Base-by-base conservation (phyloP, 53 echinoderm and acorn worm species). In the Hippasteria phrygiana region DNA sequence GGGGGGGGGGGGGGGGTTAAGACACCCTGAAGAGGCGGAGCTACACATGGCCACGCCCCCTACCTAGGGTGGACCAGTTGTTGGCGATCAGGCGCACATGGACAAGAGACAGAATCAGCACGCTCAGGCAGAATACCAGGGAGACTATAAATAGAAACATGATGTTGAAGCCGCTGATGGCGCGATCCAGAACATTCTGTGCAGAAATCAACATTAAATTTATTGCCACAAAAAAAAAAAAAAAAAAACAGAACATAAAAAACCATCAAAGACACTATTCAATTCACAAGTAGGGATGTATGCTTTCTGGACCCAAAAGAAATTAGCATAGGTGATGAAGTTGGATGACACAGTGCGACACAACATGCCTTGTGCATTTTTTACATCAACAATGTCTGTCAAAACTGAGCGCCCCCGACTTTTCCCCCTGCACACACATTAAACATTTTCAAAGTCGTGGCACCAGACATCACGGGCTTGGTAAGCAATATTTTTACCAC, bases 31-130 rank as follows among this genome's bases (percentile, higher is more conserved):
- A 65, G 85, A 85, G 85, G 85, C 85, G 85, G 85, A 85, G 85
- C 85, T 27, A 48, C 34, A 13, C 50, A 13, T 48, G 75, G 48
- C 75, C 75, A 75, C 50, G 35, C 51, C 53, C 39, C 90, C 73
- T 91, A 98, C 98, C 98, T 98, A 98, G 89, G 5, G 98, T 98
- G 28, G 98, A 93, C 87, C 93, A 92, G 74, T 98, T 98, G 59
- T 77, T 66, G 67, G 77, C 75, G 2, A 82, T 71, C 46, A 98
- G 90, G 26, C 95, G 91, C 36, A 82, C 70, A 65, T 98, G 98
- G 31, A 96, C 94, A 48, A 89, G 54, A 72, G 91, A 91, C 46
- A 98, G 87, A 24, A 95, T 87, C 5, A 79, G 45, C 42, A 98
- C 90, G 74, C 98, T 98, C 74, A 98, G 87, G 33, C 91, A 55